Evolutionary conservation across 2,888 invertebrate genomes (phyloP).

Genomic region (Macrostomum cliftonense): DNA sequence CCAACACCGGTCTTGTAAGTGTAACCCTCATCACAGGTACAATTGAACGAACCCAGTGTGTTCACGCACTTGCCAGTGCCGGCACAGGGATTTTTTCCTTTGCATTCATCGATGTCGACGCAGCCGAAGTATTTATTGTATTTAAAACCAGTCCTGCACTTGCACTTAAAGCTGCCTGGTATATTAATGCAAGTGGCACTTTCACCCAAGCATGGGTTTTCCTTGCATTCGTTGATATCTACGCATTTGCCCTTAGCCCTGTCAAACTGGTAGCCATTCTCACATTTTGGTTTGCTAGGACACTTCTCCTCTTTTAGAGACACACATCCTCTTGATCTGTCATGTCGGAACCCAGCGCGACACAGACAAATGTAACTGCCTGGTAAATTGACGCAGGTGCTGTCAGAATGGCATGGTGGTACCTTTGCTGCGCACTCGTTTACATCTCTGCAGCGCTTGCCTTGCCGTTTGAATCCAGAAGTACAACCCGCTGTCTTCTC

Average conservation of each 20-base stretch:
- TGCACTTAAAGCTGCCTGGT: no score
- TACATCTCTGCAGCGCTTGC: neutral
- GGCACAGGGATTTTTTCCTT: neutral
- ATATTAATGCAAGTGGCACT: no score
- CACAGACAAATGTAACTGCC: conserved; percentile 35
- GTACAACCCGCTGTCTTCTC: no score
- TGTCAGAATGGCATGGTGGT: conserved; percentile 15
- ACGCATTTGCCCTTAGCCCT: no score
- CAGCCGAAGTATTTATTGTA: no score
- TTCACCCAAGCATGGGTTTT: no score
- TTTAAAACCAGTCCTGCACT: no score
- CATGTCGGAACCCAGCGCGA: conserved; percentile 39
- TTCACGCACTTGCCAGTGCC: neutral
- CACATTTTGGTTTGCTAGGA: no score
- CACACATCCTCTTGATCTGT: no score
- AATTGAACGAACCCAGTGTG: neutral
- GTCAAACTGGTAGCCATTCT: no score
- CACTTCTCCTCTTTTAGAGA: no score
- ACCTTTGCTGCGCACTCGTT: conserved; percentile 1
- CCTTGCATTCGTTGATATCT: no score
- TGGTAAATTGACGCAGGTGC: conserved; percentile 30
- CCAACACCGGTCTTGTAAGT: neutral
- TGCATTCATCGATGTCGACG: neutral
- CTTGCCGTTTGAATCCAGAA: neutral
- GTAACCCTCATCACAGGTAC: neutral